Percentiles rank a stretch among this genome's conserved stretches.
phyloP scores from a whole-genome alignment of 2,113 vertebrate genomes.

The Ameiurus melas region DNA sequence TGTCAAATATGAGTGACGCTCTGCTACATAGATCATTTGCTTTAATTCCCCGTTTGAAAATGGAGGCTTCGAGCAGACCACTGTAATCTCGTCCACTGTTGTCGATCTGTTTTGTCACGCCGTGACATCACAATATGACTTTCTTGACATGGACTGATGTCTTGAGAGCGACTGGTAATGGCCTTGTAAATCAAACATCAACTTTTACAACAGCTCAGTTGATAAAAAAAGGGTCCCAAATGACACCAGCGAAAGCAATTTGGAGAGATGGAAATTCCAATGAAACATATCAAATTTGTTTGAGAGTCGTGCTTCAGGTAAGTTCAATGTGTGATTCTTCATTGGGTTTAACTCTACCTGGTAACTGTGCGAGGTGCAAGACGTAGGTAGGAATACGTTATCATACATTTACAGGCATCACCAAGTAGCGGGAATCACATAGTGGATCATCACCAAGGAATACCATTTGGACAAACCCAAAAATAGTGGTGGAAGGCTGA shows the following conservation, averaged over 20 bases:
- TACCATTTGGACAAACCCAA: background rate
- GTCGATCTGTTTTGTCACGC: slow-evolving; percentile 69
- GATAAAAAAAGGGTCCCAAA: slow-evolving; percentile 43
- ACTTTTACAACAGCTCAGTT: slow-evolving; percentile 57
- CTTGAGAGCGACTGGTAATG: slow-evolving; percentile 60
- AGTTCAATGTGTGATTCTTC: too few relatives aligned
- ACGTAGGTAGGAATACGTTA: background rate
- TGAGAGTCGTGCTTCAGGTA: background rate
- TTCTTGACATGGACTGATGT: slow-evolving; percentile 64
- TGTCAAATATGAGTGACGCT: slow-evolving; percentile 74
- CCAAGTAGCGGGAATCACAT: background rate
- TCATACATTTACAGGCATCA: too few relatives aligned
- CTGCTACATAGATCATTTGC: slow-evolving; percentile 76
- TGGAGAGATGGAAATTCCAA: background rate
- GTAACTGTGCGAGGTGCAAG: background rate
- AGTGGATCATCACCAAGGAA: background rate
- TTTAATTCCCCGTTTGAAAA: slow-evolving; percentile 69
- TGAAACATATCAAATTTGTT: background rate
- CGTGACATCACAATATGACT: slow-evolving; percentile 68
- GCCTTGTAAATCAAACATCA: slow-evolving; percentile 62
- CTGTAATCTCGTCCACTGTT: slow-evolving; percentile 66
- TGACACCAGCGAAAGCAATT: slow-evolving; percentile 18
- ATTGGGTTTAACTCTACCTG: background rate
- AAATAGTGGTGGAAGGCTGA: background rate
- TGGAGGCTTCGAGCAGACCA: slow-evolving; percentile 67